Evolutionary conservation across 2,797 vertebrate species (phyloP).

Genomic region (Graptemys geographica): DNA sequence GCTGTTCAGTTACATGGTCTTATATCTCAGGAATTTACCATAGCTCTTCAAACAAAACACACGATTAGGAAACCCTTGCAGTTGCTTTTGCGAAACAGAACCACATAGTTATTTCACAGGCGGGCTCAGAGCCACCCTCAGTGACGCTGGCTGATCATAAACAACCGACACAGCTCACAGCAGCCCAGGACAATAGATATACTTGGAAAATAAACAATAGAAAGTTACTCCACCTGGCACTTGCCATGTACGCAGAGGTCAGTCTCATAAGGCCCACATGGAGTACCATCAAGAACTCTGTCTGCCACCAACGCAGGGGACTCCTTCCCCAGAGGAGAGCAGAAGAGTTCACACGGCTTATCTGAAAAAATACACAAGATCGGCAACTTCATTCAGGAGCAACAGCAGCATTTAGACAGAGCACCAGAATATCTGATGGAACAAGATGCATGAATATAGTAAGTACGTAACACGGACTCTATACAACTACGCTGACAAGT

Average conservation of each 20-base stretch:
- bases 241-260: slow-evolving; percentile 95
- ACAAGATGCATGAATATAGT: not conserved
- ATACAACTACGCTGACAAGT: not conserved
- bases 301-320: slow-evolving; percentile 89
- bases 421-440: not conserved
- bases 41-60: not conserved
- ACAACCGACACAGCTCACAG: not conserved
- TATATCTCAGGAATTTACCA: not conserved
- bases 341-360: slow-evolving; percentile 93
- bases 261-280: slow-evolving; percentile 93
- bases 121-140: not conserved
- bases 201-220: slow-evolving; percentile 26
- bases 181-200: not conserved
- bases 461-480: not conserved
- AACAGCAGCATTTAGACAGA: not conserved
- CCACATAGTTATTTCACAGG: not conserved
- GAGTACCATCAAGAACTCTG: slow-evolving; percentile 94
- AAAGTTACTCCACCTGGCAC: slow-evolving; percentile 90
- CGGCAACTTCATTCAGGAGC: not conserved
- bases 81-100: not conserved
- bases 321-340: slow-evolving; percentile 90
- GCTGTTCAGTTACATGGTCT: not conserved
- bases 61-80: not conserved
- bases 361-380: slow-evolving; percentile 79
- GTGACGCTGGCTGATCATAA: accelerated